Conservation (phyloP, 1,140 invertebrate genomes). For the Trachelipus rathkii region DNA sequence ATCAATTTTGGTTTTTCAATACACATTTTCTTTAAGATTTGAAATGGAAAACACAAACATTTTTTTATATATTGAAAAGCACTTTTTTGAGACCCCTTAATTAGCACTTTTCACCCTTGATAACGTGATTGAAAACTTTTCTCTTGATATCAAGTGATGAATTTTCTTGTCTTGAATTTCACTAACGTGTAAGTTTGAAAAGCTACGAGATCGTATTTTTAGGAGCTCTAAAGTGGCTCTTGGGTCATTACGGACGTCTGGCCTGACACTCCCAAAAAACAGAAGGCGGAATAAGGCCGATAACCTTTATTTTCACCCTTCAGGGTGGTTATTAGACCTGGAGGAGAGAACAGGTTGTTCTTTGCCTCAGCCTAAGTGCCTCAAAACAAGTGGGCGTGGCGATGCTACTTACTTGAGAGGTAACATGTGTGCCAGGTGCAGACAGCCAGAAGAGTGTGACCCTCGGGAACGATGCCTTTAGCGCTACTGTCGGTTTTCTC, state of each 20-base stretch:
- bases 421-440: conserved; percentile 11
- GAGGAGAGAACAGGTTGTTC: conserved; percentile 11
- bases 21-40: conserved; percentile 3
- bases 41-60: not conserved
- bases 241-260: conserved; percentile 11
- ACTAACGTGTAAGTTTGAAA: conserved; percentile 2
- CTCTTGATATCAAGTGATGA: not conserved
- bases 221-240: conserved; percentile 8
- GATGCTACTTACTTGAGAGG: conserved; percentile 11
- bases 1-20: not conserved
- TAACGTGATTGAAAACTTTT: not conserved
- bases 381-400: conserved; percentile 10
- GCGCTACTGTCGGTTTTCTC: not conserved
- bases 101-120: too few relatives aligned
- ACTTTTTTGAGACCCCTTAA: too few relatives aligned
- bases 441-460: conserved; percentile 4
- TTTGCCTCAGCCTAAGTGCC: conserved; percentile 8
- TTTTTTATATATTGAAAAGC: too few relatives aligned
- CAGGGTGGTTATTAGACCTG: conserved; percentile 4
- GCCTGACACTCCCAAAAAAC: not conserved
- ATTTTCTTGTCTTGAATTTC: conserved; percentile 8
- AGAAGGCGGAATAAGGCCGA: conserved; percentile 1
- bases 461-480: conserved; percentile 8
- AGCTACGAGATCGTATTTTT: not conserved
- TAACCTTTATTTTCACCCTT: conserved; percentile 9